These are phyloP conservation scores for Aphelenchoides besseyi DNA, from an alignment of 1,140 invertebrate genomes.

Conservation along the genomic window DNA sequence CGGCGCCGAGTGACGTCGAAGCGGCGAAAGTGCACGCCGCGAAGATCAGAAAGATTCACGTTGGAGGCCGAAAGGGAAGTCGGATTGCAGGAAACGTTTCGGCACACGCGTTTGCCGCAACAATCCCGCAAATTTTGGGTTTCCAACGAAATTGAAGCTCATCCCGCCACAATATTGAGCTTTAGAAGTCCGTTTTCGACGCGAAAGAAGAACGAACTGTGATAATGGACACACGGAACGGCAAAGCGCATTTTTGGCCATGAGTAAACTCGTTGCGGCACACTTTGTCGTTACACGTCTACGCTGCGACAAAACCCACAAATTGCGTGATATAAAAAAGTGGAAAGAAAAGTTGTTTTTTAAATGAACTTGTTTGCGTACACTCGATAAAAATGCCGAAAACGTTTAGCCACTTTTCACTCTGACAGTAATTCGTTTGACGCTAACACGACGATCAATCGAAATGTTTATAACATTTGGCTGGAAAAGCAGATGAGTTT, in stretches of 20 bases:
- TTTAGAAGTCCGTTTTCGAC: background rate
- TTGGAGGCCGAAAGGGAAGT: background rate
- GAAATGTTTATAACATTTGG: too few species aligned
- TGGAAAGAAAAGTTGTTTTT: background rate
- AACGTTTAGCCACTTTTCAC: too few species aligned
- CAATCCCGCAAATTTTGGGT: background rate
- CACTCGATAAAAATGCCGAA: too few species aligned
- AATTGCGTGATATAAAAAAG: background rate
- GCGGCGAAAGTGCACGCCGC: too few species aligned
- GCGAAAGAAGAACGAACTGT: background rate
- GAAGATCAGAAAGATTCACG: background rate
- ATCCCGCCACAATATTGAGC: background rate
- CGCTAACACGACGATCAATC: too few species aligned
- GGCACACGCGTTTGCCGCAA: background rate
- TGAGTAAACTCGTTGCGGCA: background rate
- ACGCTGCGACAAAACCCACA: background rate
- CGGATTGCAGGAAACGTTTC: background rate
- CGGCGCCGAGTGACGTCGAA: background rate
- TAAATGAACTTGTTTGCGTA: too few species aligned
- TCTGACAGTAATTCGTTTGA: too few species aligned
- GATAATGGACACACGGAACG: background rate
- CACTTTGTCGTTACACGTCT: too few species aligned
- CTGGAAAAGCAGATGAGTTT: too few species aligned
- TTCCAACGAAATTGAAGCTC: background rate
- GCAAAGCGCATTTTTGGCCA: background rate